A percentile compares a stretch with the other conserved stretches of the same genome.
Evolutionary conservation across 2,797 vertebrate species (phyloP).

Genomic region (Pantherophis alleghaniensis): DNA sequence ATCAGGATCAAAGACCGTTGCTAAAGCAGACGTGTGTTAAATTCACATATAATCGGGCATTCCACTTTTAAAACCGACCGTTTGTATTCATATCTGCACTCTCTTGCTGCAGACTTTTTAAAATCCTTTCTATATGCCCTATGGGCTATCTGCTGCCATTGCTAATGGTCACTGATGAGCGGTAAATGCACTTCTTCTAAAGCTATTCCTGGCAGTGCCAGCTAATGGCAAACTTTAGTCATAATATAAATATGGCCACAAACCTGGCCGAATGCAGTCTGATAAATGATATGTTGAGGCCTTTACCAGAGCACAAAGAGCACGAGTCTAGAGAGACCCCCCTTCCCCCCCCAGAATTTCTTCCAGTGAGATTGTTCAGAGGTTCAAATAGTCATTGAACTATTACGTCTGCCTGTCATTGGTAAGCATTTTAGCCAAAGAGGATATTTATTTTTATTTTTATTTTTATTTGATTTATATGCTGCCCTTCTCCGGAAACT

Average conservation of each 20-base stretch:
- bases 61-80: not conserved
- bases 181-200: not conserved
- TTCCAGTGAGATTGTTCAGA: not conserved
- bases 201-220: not conserved
- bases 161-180: not conserved
- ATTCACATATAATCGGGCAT: not conserved
- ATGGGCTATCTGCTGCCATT: not conserved
- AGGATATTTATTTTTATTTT: not conserved
- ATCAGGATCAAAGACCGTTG: not conserved
- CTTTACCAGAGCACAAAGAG: not conserved
- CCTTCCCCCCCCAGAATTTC: not conserved
- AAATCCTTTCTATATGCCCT: slow-evolving; percentile 12
- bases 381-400: not conserved
- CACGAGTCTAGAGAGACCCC: fast-evolving
- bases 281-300: slow-evolving; percentile 19
- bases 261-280: not conserved
- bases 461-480: too few relatives aligned
- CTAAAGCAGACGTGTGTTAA: not conserved
- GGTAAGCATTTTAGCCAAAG: not conserved
- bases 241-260: fast-evolving
- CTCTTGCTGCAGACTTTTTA: not conserved
- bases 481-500: too few relatives aligned
- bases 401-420: not conserved
- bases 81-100: not conserved
- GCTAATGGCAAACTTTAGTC: slow-evolving; percentile 20